Evolutionary conservation across 2,888 invertebrate species (phyloP).

Genomic region (Drosophila niveifrons): DNA sequence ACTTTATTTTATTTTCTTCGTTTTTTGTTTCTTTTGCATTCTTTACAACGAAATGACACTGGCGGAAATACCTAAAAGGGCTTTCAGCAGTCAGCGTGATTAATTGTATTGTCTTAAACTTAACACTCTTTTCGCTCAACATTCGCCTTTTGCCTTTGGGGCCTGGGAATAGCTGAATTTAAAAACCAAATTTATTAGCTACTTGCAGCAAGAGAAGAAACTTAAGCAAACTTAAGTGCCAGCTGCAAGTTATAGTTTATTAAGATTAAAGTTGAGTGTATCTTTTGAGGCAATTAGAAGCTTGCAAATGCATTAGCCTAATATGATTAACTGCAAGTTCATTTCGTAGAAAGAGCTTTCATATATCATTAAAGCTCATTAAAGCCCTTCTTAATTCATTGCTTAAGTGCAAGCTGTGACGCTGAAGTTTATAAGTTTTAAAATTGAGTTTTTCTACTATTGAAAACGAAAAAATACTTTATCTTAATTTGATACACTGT

Average conservation of each 20-base stretch:
- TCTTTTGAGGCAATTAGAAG: not conserved
- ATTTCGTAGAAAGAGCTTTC: too few relatives aligned
- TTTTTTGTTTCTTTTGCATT: slow-evolving; percentile 26
- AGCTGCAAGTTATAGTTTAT: not conserved
- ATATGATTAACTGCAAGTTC: too few relatives aligned
- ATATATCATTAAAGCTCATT: too few relatives aligned
- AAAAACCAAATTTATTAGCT: not conserved
- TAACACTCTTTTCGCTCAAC: slow-evolving; percentile 8
- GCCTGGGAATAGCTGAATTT: not conserved
- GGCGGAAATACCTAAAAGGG: slow-evolving; percentile 22
- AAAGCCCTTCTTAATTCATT: too few relatives aligned
- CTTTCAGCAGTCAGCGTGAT: slow-evolving; percentile 18
- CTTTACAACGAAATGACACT: slow-evolving; percentile 31
- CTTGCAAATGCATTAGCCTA: not conserved
- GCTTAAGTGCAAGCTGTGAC: too few relatives aligned
- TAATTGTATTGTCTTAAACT: slow-evolving; percentile 23
- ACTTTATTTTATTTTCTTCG: slow-evolving; percentile 15
- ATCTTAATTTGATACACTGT: too few relatives aligned
- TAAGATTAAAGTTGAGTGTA: not conserved
- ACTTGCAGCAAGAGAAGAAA: not conserved
- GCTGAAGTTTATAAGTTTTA: too few relatives aligned
- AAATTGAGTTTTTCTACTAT: too few relatives aligned
- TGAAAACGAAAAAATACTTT: too few relatives aligned
- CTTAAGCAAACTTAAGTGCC: not conserved
- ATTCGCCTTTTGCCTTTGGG: not conserved